Conservation (phyloP, 1,140 invertebrate species). For the Calephelis nemesis region DNA sequence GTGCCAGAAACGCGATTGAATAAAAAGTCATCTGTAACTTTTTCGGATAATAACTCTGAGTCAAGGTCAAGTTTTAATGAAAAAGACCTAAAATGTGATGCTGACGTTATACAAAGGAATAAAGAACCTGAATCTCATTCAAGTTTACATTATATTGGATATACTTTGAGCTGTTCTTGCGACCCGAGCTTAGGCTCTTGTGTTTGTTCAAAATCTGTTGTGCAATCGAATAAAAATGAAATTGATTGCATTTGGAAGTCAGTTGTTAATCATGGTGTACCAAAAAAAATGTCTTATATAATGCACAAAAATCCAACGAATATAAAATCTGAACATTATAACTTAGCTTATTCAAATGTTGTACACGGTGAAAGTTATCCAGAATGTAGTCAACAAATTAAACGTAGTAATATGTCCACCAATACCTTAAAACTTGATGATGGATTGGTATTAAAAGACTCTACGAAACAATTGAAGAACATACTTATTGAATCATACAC, state of each 20-base stretch:
- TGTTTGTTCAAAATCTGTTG: slow-evolving; percentile 47
- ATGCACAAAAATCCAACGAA: slow-evolving; percentile 34
- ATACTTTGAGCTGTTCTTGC: slow-evolving; percentile 57
- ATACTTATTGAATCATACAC: slow-evolving; percentile 34
- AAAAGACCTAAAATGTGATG: background rate
- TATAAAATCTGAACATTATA: slow-evolving; percentile 28
- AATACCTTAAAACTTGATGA: slow-evolving; percentile 25
- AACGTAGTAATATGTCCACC: background rate
- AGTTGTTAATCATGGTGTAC: slow-evolving; percentile 25
- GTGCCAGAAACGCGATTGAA: background rate
- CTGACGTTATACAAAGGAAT: background rate
- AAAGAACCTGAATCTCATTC: slow-evolving; percentile 11
- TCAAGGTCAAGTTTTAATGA: background rate
- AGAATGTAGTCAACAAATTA: background rate
- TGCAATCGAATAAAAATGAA: slow-evolving; percentile 38
- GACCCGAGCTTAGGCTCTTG: slow-evolving; percentile 49
- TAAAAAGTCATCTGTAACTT: background rate
- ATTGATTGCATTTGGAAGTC: slow-evolving; percentile 45
- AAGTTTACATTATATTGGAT: slow-evolving; percentile 46
- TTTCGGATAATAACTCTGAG: background rate
- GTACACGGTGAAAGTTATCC: background rate
- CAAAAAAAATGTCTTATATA: slow-evolving; percentile 46
- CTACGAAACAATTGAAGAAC: slow-evolving; percentile 30
- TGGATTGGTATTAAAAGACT: slow-evolving; percentile 46
- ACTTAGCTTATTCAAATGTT: background rate